Evolutionary conservation across 1,140 invertebrate genomes (phyloP).

Genomic region (Stratiolaelaps scimitus): DNA sequence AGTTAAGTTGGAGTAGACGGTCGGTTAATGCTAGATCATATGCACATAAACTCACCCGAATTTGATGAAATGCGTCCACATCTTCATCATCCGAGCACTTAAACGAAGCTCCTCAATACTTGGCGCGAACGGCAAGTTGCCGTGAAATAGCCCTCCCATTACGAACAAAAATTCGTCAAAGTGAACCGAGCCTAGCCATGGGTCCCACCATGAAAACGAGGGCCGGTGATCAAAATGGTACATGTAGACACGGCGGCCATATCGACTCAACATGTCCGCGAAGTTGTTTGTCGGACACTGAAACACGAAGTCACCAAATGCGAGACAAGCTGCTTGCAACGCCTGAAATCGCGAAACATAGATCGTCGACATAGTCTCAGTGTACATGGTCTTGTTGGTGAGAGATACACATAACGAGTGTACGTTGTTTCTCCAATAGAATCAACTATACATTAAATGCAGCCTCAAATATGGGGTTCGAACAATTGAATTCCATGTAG

Average conservation of each 20-base stretch:
- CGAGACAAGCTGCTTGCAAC: constrained; percentile 27
- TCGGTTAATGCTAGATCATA: too few relatives aligned
- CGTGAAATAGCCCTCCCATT: constrained; percentile 43
- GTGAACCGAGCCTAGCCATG: constrained; percentile 48
- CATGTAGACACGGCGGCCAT: constrained; percentile 29
- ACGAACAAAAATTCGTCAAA: constrained; percentile 47
- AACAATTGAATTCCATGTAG: too few relatives aligned
- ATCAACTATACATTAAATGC: too few relatives aligned
- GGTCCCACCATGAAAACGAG: constrained; percentile 40
- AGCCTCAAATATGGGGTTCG: too few relatives aligned
- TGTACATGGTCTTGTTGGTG: too few relatives aligned
- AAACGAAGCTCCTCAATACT: constrained; percentile 40
- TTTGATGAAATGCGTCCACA: constrained; percentile 45
- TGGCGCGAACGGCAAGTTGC: constrained; percentile 36
- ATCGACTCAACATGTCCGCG: constrained; percentile 30
- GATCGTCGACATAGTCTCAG: too few relatives aligned
- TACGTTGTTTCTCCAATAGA: too few relatives aligned
- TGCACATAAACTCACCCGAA: constrained; percentile 36
- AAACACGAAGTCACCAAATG: constrained; percentile 32
- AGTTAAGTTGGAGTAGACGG: too few relatives aligned
- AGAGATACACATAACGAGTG: too few relatives aligned
- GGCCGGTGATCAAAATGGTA: constrained; percentile 37
- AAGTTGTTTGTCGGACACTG: constrained; percentile 31
- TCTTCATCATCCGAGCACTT: constrained; percentile 41
- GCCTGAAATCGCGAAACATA: neutral